These are phyloP conservation scores for Dendrolimus punctatus DNA, from an alignment of 1,140 invertebrate species.

Conservation along the genomic window DNA sequence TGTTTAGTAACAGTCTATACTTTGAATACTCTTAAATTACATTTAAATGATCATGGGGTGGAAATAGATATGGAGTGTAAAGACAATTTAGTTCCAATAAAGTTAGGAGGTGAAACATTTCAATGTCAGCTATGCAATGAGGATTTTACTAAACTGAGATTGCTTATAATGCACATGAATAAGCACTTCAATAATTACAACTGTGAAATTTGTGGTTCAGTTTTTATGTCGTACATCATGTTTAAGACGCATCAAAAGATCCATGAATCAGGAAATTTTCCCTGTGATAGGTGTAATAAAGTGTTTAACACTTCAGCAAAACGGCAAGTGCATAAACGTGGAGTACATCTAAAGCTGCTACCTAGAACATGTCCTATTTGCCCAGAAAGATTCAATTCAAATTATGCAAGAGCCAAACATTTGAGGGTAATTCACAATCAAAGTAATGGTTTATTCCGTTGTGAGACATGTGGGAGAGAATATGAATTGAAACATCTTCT, in stretches of 20 bases:
- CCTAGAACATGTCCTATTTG: slow-evolving; percentile 46
- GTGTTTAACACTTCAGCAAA: slow-evolving; percentile 43
- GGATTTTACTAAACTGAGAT: slow-evolving; percentile 33
- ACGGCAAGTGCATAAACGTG: slow-evolving; percentile 31
- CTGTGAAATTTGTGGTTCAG: slow-evolving; percentile 63
- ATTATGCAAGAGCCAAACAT: slow-evolving; percentile 49
- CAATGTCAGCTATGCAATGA: slow-evolving; percentile 47
- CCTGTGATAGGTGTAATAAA: slow-evolving; percentile 53
- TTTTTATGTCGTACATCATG: slow-evolving; percentile 61
- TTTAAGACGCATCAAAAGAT: slow-evolving; percentile 54
- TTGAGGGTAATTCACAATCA: slow-evolving; percentile 44
- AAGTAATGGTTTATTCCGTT: slow-evolving; percentile 27
- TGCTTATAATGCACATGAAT: slow-evolving; percentile 56
- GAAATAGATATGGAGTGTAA: slow-evolving; percentile 30
- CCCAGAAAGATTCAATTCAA: slow-evolving; percentile 51
- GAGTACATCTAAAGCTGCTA: slow-evolving; percentile 41
- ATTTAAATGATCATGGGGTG: slow-evolving; percentile 41
- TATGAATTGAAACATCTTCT: slow-evolving; percentile 51
- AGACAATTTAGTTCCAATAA: slow-evolving; percentile 53
- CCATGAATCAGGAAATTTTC: slow-evolving; percentile 55
- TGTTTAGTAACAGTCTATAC: slow-evolving; percentile 24
- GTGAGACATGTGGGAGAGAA: slow-evolving; percentile 47
- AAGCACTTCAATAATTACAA: slow-evolving; percentile 56
- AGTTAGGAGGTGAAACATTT: slow-evolving; percentile 29
- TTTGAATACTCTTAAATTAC: slow-evolving; percentile 33